These are phyloP conservation scores for Nemoura dubitans DNA, from an alignment of 2,888 invertebrate genomes.

Conservation along the genomic window DNA sequence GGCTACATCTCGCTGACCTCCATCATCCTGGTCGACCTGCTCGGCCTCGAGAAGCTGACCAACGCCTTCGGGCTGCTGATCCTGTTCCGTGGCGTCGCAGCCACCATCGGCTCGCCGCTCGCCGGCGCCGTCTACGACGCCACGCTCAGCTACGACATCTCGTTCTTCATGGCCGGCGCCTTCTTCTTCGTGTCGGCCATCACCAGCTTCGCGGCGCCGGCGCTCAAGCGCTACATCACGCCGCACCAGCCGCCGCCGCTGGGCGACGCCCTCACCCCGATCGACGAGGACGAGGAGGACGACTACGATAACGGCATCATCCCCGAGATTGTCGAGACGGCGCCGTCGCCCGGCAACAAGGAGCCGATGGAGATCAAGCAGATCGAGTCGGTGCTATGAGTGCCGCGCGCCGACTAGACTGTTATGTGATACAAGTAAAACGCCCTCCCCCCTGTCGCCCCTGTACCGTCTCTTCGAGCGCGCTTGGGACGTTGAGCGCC, in stretches of 20 bases:
- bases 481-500: too few relatives aligned
- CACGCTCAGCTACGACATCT: conserved; percentile 82
- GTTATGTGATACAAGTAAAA: neutral
- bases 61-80: conserved; percentile 97
- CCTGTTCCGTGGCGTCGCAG: conserved; percentile 93
- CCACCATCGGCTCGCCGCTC: conserved; percentile 84
- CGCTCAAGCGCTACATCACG: conserved; percentile 68
- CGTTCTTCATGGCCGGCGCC: conserved; percentile 92
- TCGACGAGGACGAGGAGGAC: conserved; percentile 73
- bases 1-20: conserved; percentile 98
- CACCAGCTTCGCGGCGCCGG: conserved; percentile 84
- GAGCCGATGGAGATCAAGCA: conserved; percentile 69
- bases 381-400: conserved; percentile 76
- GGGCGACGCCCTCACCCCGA: conserved; percentile 79
- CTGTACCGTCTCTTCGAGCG: too few relatives aligned
- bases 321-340: conserved; percentile 81
- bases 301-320: conserved; percentile 76
- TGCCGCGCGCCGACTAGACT: conserved; percentile 8
- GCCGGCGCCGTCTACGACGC: conserved; percentile 91
- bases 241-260: conserved; percentile 71
- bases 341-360: conserved; percentile 67
- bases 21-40: conserved; percentile 94
- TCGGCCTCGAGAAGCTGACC: conserved; percentile 94
- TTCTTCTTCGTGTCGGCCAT: conserved; percentile 86
- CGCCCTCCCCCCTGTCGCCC: too few relatives aligned